phyloP scores from a whole-genome alignment of 2,797 vertebrate genomes.

The Prunella strophiata region DNA sequence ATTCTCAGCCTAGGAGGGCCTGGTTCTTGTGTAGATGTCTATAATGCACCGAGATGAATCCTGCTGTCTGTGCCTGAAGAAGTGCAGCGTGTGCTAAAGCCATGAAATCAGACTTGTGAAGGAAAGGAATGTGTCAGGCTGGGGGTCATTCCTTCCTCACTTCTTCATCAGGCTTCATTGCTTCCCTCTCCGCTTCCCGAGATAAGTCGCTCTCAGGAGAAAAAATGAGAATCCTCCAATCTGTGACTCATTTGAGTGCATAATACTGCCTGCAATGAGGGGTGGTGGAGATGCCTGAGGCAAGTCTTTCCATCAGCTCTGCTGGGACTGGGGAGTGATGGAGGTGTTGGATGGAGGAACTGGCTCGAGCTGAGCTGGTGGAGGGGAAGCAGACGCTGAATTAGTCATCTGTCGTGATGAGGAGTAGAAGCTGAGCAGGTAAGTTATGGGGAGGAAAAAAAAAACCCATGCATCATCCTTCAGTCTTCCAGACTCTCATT shows the following conservation, averaged over 20 bases:
- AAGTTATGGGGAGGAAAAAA: background rate
- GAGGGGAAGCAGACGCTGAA: background rate
- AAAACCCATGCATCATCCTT: background rate
- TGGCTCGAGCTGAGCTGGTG: background rate
- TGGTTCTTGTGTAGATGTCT: background rate
- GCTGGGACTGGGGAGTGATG: background rate
- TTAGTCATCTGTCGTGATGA: background rate
- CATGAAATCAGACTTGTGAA: background rate
- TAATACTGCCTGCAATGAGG: background rate
- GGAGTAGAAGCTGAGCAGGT: background rate
- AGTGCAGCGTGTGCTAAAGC: background rate
- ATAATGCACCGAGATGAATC: background rate
- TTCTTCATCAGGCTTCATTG: background rate
- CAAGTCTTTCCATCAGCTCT: constrained; percentile 30
- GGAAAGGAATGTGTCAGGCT: background rate
- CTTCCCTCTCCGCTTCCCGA: background rate
- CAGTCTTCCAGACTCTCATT: background rate
- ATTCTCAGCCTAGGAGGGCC: background rate
- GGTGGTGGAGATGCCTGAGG: background rate
- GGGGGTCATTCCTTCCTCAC: background rate
- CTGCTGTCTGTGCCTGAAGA: background rate
- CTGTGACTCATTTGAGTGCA: background rate
- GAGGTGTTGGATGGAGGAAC: background rate
- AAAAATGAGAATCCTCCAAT: constrained; percentile 2
- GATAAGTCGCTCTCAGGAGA: background rate